Conservation (phyloP, 2,888 invertebrate species). For the Scaptomyza parva region DNA sequence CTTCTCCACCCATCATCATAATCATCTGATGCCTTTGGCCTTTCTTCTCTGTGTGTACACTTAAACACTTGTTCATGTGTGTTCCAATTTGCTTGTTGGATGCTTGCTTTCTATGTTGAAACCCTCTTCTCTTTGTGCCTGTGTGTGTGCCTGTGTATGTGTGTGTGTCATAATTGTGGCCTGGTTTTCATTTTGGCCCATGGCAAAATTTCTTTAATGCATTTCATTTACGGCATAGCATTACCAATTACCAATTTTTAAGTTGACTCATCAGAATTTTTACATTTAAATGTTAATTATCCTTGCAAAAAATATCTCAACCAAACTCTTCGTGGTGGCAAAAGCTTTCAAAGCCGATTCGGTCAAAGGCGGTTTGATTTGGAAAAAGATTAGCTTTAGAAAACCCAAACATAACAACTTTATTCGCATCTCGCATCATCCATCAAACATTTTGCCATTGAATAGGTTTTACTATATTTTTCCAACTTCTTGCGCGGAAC, state of each 20-base stretch:
- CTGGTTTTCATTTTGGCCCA: conserved; percentile 13
- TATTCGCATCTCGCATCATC: too few species aligned
- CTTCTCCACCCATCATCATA: conserved; percentile 4
- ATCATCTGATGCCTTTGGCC: conserved; percentile 28
- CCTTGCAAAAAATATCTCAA: too few species aligned
- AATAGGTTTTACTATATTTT: too few species aligned
- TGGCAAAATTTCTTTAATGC: conserved; percentile 4
- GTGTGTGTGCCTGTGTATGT: neutral
- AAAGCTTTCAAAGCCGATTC: too few species aligned
- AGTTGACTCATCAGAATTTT: conserved; percentile 14
- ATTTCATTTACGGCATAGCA: conserved; percentile 23
- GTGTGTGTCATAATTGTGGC: conserved; percentile 18
- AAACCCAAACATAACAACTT: too few species aligned
- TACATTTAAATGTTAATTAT: too few species aligned
- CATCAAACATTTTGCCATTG: too few species aligned
- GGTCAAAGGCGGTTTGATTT: too few species aligned
- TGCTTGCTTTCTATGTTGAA: neutral
- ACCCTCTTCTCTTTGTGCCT: neutral
- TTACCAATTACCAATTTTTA: conserved; percentile 15
- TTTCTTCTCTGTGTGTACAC: conserved; percentile 47
- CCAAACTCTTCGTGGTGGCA: too few species aligned
- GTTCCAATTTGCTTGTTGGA: neutral
- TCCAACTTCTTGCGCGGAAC: too few species aligned
- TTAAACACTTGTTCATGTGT: conserved; percentile 34
- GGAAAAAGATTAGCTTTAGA: too few species aligned